Evolutionary conservation across 2,888 invertebrate species (phyloP).

Genomic region (Helicoverpa assulta): DNA sequence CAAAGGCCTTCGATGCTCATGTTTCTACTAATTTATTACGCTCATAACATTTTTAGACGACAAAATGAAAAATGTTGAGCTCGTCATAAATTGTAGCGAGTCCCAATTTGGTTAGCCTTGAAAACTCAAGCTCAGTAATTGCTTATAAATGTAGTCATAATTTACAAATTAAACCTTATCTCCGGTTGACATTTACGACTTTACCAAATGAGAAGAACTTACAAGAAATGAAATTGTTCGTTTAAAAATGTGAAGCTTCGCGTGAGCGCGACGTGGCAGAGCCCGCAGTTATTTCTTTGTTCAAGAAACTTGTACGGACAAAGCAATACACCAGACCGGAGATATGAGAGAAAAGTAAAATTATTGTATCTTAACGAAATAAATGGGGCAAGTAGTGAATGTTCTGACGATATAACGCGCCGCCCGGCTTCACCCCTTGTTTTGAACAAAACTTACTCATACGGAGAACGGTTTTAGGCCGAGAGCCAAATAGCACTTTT

Average conservation of each 20-base stretch:
- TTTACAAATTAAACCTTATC: constrained; percentile 41
- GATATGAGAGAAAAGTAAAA: constrained; percentile 65
- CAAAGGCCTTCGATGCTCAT: constrained; percentile 39
- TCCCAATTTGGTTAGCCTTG: constrained; percentile 54
- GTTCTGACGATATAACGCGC: constrained; percentile 67
- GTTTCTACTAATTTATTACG: constrained; percentile 53
- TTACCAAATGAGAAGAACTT: constrained; percentile 19
- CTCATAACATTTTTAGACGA: constrained; percentile 56
- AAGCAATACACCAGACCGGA: constrained; percentile 61
- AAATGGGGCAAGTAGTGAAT: constrained; percentile 76
- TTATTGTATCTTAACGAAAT: constrained; percentile 80
- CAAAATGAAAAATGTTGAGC: constrained; percentile 55
- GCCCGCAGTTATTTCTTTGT: constrained; percentile 38
- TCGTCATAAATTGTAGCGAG: constrained; percentile 44
- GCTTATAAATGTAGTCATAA: constrained; percentile 22
- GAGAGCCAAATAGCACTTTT: constrained; percentile 64
- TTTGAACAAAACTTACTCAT: constrained; percentile 69
- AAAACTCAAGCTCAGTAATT: constrained; percentile 8
- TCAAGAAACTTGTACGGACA: constrained; percentile 52
- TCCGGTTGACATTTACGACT: constrained; percentile 35
- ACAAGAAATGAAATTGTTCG: constrained; percentile 16
- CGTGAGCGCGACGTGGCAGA: constrained; percentile 3
- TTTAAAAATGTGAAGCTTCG: constrained; percentile 12
- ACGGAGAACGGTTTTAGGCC: constrained; percentile 65
- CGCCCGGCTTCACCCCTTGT: constrained; percentile 65